Evolutionary conservation across 1,140 invertebrate genomes (phyloP).

Genomic region (Probaryconus sp.): DNA sequence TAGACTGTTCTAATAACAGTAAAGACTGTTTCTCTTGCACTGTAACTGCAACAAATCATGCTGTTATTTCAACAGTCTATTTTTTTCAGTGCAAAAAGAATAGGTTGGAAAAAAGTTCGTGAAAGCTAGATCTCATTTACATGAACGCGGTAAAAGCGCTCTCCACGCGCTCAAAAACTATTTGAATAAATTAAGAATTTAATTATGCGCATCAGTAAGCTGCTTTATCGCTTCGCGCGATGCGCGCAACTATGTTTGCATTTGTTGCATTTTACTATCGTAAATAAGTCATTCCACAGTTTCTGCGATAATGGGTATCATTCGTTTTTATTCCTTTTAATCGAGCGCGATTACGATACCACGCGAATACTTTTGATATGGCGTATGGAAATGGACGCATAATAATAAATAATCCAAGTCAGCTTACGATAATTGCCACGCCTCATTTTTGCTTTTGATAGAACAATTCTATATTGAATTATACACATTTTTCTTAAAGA

Average conservation of each 20-base stretch:
- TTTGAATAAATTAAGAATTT: constrained; percentile 52
- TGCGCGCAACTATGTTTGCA: constrained; percentile 19
- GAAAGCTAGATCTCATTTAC: constrained; percentile 50
- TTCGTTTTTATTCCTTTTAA: constrained; percentile 34
- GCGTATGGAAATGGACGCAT: not conserved
- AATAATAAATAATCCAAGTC: constrained; percentile 4
- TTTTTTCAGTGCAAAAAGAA: too few relatives aligned
- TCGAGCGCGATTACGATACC: constrained; percentile 7
- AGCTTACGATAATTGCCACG: constrained; percentile 1
- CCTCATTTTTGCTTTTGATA: too few relatives aligned
- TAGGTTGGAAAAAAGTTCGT: constrained; percentile 42
- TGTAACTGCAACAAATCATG: too few relatives aligned
- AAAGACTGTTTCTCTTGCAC: too few relatives aligned
- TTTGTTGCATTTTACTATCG: constrained; percentile 41
- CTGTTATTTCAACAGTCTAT: too few relatives aligned
- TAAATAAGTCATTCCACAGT: constrained; percentile 35
- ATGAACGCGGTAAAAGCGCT: constrained; percentile 30
- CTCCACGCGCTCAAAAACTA: constrained; percentile 41
- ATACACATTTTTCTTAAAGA: too few relatives aligned
- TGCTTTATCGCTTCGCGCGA: constrained; percentile 32
- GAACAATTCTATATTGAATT: too few relatives aligned
- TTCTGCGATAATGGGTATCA: constrained; percentile 22
- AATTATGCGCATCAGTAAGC: constrained; percentile 49
- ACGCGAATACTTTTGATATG: constrained; percentile 2
- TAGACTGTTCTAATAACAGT: too few relatives aligned